A percentile compares a stretch with the other conserved stretches of the same genome.
These are phyloP conservation scores for Eucidaris tribuloides DNA, from an alignment of 35 echinoderm and acorn worm genomes.

Conservation along the genomic window DNA sequence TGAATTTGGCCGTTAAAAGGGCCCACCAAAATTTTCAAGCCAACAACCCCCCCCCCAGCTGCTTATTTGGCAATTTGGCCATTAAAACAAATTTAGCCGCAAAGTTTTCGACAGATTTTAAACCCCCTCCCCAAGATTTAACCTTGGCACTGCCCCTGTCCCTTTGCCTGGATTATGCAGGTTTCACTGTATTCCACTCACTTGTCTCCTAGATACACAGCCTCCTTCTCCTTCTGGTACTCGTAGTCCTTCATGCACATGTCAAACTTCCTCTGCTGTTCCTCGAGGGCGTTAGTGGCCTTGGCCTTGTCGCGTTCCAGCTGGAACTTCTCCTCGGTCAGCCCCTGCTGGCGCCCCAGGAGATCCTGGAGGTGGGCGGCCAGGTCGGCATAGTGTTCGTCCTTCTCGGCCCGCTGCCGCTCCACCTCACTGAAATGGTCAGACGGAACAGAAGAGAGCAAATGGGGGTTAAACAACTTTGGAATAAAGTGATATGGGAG, in stretches of 20 bases:
- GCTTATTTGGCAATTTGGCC: too few relatives aligned
- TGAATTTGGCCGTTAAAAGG: too few relatives aligned
- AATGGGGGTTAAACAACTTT: not conserved
- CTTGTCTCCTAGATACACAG: constrained; percentile 93
- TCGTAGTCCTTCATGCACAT: constrained; percentile 97
- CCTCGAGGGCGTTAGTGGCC: constrained; percentile 49
- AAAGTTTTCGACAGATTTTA: too few relatives aligned
- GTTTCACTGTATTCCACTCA: too few relatives aligned
- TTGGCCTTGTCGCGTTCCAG: constrained; percentile 86
- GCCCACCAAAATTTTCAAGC: too few relatives aligned
- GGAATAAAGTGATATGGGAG: not conserved
- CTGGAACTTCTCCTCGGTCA: constrained; percentile 90
- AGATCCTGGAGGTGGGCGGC: constrained; percentile 59
- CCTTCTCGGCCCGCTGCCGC: constrained; percentile 61
- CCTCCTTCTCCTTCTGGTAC: constrained; percentile 97
- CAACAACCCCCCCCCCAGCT: too few relatives aligned
- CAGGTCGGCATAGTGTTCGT: constrained; percentile 69
- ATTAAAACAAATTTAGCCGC: too few relatives aligned
- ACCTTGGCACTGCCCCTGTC: too few relatives aligned
- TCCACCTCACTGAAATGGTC: constrained; percentile 78
- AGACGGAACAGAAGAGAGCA: not conserved
- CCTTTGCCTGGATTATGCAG: too few relatives aligned
- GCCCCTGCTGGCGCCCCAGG: constrained; percentile 40
- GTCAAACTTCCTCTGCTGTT: constrained; percentile 78
- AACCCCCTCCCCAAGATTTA: too few relatives aligned